These are phyloP conservation scores for Neolamprologus sp. DNA, from an alignment of 2,113 vertebrate genomes.

Conservation along the genomic window DNA sequence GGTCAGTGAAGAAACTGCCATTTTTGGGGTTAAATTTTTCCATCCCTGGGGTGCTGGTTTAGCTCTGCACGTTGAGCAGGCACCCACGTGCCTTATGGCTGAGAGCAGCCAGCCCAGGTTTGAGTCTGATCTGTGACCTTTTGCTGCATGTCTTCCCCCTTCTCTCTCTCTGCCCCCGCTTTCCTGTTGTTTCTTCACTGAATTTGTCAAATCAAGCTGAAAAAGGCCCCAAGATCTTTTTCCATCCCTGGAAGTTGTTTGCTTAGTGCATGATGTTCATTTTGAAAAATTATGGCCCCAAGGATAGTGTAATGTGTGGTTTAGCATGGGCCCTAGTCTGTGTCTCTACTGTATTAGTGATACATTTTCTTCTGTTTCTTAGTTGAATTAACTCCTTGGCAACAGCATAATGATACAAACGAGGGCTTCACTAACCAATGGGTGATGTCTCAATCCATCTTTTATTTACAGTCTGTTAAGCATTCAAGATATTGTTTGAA, in stretches of 20 bases:
- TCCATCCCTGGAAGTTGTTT: neutral
- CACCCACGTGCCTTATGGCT: neutral
- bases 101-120: neutral
- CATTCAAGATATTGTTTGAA: neutral
- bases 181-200: neutral
- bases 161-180: neutral
- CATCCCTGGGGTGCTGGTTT: neutral
- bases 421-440: neutral
- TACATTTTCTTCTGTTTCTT: neutral
- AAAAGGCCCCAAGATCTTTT: neutral
- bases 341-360: neutral
- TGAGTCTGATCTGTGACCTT: neutral
- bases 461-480: neutral
- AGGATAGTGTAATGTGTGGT: neutral
- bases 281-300: neutral
- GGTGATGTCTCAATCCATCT: neutral
- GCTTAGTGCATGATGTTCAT: neutral
- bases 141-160: neutral
- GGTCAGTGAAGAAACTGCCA: neutral
- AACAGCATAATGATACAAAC: neutral
- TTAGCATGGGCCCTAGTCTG: neutral
- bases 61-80: neutral
- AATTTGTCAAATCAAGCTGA: neutral
- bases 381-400: neutral
- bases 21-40: neutral